Evolutionary conservation across 2,113 vertebrate genomes (phyloP).

Genomic region (Pseudorasbora parva): DNA sequence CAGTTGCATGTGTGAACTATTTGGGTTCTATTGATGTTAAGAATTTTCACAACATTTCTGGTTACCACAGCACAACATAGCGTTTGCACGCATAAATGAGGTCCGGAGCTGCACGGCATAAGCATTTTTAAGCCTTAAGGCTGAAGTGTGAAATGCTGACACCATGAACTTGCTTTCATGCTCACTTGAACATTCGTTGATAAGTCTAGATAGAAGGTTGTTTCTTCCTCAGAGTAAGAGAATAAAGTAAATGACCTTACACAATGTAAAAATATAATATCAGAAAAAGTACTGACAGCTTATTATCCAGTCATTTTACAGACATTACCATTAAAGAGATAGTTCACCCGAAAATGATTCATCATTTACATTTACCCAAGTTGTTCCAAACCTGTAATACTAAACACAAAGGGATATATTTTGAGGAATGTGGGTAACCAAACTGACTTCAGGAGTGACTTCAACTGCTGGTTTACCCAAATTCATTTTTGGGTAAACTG

Average conservation of each 20-base stretch:
- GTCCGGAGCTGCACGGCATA: background rate
- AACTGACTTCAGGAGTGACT: too few species aligned
- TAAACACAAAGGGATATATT: too few species aligned
- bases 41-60: background rate
- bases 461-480: too few species aligned
- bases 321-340: too few species aligned
- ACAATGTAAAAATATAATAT: too few species aligned
- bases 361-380: too few species aligned
- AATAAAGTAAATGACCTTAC: background rate
- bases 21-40: background rate
- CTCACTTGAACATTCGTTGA: slow-evolving; percentile 6
- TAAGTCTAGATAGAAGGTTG: background rate
- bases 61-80: background rate
- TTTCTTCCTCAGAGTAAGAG: background rate
- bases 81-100: slow-evolving; percentile 4
- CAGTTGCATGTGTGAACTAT: background rate
- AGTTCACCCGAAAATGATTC: too few species aligned
- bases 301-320: too few species aligned
- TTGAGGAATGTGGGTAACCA: too few species aligned
- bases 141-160: background rate
- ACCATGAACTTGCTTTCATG: slow-evolving; percentile 5
- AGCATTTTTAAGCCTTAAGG: background rate
- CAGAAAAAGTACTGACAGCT: too few species aligned
- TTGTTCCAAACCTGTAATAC: too few species aligned
- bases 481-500: too few species aligned